Evolutionary conservation across 2,888 invertebrate genomes (phyloP), one percentile per base, ranked within the genome.

Genomic region (Dermolepida albohirtum): DNA sequence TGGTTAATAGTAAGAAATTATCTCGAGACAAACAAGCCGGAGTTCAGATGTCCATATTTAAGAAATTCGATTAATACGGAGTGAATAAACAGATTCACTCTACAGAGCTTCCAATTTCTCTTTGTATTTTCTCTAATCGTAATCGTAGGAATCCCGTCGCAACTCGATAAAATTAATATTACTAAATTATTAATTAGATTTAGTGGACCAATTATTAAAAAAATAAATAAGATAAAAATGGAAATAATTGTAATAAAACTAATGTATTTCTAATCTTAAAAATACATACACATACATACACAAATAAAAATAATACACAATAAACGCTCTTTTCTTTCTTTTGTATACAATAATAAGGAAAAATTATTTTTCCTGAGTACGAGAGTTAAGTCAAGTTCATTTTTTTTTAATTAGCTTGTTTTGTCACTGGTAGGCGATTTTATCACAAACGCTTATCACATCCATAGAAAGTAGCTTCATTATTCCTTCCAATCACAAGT

Each of bases 1-100:
- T 92, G 10, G 89, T 95, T 49, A 95, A 95, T 80, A 91, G 93
- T 0, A 89, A 89, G 77, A 89, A 90, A 74, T 84, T 90, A n/a
- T 86, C 87, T n/a, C 84, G 85, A 59, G 87, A 88, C 72, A 88
- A 90, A 76, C 88, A 88, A 80, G 91, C 91, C 0, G 85, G 87
- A 74, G 89, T 89, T 4, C 86, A 87, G 73, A 87, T 91, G 71
- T 88, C 89, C 2, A 89, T 89, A 74, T 89, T 89, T 17, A 89
- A 89, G 77, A 90, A 89, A 80, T 85, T 84, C 70, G 85, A 87
- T 78, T 87, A 79, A 83, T 73, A 22, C 1, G 2, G 75, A 47
- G 67, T 39, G 29, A n/a, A 67, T 63, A 1, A 11, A 29, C 43
- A 22, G 12, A 59, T 16, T 59, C 22, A 55, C 22, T 17, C 14